Conservation (phyloP, 2,888 invertebrate genomes). For the Tholera decimalis region DNA sequence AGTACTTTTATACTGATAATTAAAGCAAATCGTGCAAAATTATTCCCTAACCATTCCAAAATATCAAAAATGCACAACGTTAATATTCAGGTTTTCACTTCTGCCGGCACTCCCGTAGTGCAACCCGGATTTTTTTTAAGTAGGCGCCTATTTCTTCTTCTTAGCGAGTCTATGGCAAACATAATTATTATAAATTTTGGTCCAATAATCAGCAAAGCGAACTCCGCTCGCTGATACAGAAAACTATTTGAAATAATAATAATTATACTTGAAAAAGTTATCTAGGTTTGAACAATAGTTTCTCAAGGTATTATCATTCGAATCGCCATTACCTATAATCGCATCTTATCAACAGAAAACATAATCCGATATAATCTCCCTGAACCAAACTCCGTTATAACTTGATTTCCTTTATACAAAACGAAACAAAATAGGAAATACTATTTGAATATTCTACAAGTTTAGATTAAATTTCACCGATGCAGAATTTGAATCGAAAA, state of each 20-base stretch:
- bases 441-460: conserved; percentile 60
- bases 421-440: conserved; percentile 50
- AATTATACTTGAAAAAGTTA: neutral
- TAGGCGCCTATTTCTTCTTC: no score
- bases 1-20: no score
- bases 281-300: neutral
- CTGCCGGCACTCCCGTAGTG: no score
- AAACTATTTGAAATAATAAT: neutral
- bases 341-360: neutral
- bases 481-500: conserved; percentile 61
- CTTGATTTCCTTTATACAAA: conserved; percentile 37
- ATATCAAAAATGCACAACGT: no score
- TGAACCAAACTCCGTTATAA: conserved; percentile 13
- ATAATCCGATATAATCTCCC: conserved; percentile 9
- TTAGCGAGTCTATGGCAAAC: no score
- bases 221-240: no score
- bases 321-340: neutral
- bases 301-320: neutral
- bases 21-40: no score
- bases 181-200: no score
- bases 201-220: no score
- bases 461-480: conserved; percentile 65
- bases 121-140: no score
- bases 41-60: no score
- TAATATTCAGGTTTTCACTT: no score